Evolutionary conservation across 2,888 invertebrate genomes (phyloP).

Genomic region (Dryobotodes eremita): DNA sequence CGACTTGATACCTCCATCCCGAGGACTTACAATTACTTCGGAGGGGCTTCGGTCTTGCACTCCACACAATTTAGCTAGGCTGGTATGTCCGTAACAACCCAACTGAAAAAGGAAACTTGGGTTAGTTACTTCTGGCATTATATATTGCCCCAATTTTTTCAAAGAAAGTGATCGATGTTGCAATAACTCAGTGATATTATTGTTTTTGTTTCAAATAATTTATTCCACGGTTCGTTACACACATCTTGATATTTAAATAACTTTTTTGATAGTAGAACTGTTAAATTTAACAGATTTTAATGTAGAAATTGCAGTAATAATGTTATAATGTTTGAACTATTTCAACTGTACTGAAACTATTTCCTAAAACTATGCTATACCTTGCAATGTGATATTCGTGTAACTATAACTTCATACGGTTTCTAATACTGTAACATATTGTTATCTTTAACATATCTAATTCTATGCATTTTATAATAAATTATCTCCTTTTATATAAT

Average conservation of each 20-base stretch:
- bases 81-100: constrained; percentile 81
- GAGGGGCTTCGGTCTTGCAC: constrained; percentile 85
- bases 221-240: not conserved
- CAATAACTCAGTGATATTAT: constrained; percentile 3
- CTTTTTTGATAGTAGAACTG: constrained; percentile 32
- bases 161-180: not conserved
- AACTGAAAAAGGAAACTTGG: not conserved
- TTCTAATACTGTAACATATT: constrained; percentile 74
- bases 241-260: constrained; percentile 11
- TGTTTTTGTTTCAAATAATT: constrained; percentile 26
- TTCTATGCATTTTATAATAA: constrained; percentile 77
- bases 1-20: constrained; percentile 91
- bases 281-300: constrained; percentile 47
- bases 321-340: constrained; percentile 47
- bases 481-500: constrained; percentile 74
- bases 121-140: constrained; percentile 6
- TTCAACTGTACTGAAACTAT: constrained; percentile 71
- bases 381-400: constrained; percentile 80
- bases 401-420: constrained; percentile 71
- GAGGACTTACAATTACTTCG: constrained; percentile 85
- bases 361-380: constrained; percentile 61
- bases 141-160: not conserved
- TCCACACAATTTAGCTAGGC: constrained; percentile 83
- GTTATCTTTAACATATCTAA: constrained; percentile 79
- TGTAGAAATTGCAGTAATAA: constrained; percentile 45